Conservation (phyloP, 1,140 invertebrate genomes). For the Temnothorax nylanderi region DNA sequence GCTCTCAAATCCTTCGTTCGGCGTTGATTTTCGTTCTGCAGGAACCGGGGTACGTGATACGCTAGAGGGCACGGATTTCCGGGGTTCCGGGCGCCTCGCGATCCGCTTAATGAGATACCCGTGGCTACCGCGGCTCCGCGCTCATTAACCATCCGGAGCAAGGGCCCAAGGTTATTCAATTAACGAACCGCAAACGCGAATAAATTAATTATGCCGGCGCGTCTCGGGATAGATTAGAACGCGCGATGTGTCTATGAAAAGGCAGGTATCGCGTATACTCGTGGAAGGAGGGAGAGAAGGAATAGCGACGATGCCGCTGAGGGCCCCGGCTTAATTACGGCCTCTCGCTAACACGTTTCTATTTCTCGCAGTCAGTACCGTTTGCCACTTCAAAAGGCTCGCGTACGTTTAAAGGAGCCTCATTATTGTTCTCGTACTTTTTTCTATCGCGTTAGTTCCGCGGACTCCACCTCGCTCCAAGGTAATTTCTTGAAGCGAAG, state of each 20-base stretch:
- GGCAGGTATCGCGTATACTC: constrained; percentile 60
- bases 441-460: constrained; percentile 13
- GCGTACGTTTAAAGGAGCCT: constrained; percentile 38
- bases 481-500: constrained; percentile 25
- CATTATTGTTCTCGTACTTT: constrained; percentile 52
- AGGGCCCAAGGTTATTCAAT: constrained; percentile 46
- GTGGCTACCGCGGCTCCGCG: constrained; percentile 38
- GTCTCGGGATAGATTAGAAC: constrained; percentile 55
- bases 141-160: constrained; percentile 38
- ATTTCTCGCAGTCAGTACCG: constrained; percentile 64
- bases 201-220: constrained; percentile 68
- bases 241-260: constrained; percentile 41
- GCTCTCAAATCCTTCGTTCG: no score
- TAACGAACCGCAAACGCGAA: constrained; percentile 55
- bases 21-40: not conserved
- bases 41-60: not conserved
- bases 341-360: constrained; percentile 71
- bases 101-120: constrained; percentile 41
- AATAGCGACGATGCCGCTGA: constrained; percentile 43
- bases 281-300: not conserved
- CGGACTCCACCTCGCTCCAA: not conserved
- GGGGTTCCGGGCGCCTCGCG: constrained; percentile 6
- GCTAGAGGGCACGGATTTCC: constrained; percentile 12
- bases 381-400: constrained; percentile 64
- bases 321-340: constrained; percentile 65